phyloP scores from a whole-genome alignment of 2,888 invertebrate genomes.

The Odontomyia ornata region DNA sequence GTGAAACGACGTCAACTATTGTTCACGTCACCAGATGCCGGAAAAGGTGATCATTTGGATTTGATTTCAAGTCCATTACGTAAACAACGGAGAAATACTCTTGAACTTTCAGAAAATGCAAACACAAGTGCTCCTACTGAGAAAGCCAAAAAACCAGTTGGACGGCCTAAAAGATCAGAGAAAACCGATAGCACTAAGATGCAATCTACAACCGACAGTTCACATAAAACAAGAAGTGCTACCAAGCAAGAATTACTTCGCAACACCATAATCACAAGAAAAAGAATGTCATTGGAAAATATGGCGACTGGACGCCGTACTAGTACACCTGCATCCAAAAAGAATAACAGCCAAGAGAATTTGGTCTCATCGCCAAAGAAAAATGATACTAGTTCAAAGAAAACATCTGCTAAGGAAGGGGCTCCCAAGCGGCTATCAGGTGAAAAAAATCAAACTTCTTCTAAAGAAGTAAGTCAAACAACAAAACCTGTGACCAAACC shows the following conservation, averaged over 20 bases:
- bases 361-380: not conserved
- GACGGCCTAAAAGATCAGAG: not conserved
- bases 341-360: not conserved
- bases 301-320: not conserved
- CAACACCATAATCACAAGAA: constrained; percentile 39
- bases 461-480: not conserved
- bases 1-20: constrained; percentile 27
- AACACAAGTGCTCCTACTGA: constrained; percentile 12
- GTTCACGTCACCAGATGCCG: constrained; percentile 12
- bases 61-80: constrained; percentile 25
- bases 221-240: constrained; percentile 42
- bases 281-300: constrained; percentile 20
- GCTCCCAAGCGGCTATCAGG: not conserved
- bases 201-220: too few species aligned
- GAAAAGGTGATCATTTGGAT: constrained; percentile 24
- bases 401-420: not conserved
- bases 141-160: not conserved
- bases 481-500: not conserved
- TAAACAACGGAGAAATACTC: constrained; percentile 35
- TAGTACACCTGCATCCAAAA: not conserved
- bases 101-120: constrained; percentile 42
- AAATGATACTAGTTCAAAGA: not conserved
- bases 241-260: constrained; percentile 30
- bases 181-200: not conserved
- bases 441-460: not conserved